phyloP scores from a whole-genome alignment of 2,888 invertebrate genomes.

The Apamea epomidion region DNA sequence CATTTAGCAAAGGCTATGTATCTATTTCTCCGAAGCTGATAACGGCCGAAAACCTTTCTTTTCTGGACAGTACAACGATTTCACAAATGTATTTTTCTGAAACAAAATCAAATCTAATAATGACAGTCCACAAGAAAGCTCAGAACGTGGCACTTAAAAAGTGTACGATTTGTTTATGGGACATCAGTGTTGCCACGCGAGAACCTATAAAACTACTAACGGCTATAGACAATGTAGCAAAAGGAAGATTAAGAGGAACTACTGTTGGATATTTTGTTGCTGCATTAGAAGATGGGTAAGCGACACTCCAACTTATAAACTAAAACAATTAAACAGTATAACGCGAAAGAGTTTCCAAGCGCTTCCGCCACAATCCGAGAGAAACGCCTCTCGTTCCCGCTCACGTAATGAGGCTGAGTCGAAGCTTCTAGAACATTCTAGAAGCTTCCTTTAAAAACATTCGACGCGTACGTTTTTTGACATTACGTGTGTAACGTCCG shows the following conservation, averaged over 20 bases:
- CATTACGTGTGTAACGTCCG: too few species aligned
- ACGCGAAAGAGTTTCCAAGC: too few species aligned
- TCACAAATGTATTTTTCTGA: conserved; percentile 78
- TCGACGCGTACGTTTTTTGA: too few species aligned
- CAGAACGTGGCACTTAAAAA: conserved; percentile 66
- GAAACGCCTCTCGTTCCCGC: too few species aligned
- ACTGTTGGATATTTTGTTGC: conserved; percentile 84
- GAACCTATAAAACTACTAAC: conserved; percentile 82
- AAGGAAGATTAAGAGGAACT: conserved; percentile 78
- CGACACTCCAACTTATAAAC: not conserved
- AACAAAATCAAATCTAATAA: conserved; percentile 78
- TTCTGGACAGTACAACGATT: conserved; percentile 76
- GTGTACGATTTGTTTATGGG: conserved; percentile 83
- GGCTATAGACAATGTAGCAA: conserved; percentile 79
- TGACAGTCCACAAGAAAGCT: conserved; percentile 79
- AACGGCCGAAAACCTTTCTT: conserved; percentile 66
- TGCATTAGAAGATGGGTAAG: conserved; percentile 85
- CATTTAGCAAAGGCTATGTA: conserved; percentile 82
- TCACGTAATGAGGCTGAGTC: too few species aligned
- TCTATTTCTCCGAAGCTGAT: conserved; percentile 73
- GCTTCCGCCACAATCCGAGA: too few species aligned
- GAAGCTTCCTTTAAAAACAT: too few species aligned
- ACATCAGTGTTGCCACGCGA: conserved; percentile 77
- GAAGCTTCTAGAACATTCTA: too few species aligned
- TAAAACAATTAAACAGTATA: not conserved